Base-by-base conservation (phyloP, 2,888 invertebrate species). In the Graphium colonna region DNA sequence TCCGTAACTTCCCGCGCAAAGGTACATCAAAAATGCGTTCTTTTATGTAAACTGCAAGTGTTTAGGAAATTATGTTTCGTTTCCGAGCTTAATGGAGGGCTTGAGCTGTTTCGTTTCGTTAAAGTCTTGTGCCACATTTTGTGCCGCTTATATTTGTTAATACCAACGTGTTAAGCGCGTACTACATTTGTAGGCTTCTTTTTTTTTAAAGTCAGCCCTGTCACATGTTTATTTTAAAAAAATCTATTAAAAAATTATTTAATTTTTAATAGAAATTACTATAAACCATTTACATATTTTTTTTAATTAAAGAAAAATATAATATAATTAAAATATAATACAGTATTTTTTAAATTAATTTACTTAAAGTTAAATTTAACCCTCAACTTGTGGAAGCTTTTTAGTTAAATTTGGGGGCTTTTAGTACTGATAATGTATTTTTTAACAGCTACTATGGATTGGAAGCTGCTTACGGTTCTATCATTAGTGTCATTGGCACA, bases 1-100 rank as follows among this genome's bases (percentile, higher is more conserved):
- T 52, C 49, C 70, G 69, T 71, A 61, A 69, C 56, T 69, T 81
- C 74, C 77, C 79, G 77, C 74, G 76, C 58, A 66, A 75, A 83
- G 80, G 79, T 81, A 82, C 75, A 60, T 60, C 63, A 15, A 53
- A 12, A 31, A 38, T 50, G 53, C 58, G 51, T 54, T 57, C 42
- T 60, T 41, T 57, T 59, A 56, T 60, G 57, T 51, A 56, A 57
- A 60, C 40, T 33, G 21, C 5, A 21, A 21, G 33, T 9, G 21
- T 21, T 46, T 21, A 13, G 9, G 8, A 17, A 0, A 18, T 41
- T 26, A 10, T 61, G 36, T 55, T 56, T 60, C 51, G 44, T 54
- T 13, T 42, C 49, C 48, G 33, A 58, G 46, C 52, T 39, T 59
- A 65, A 36, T 36, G n/a, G n/a, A 21, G 21, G 21, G 21, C 21